A percentile compares a stretch with the other conserved stretches of the same genome.
phyloP scores from a whole-genome alignment of 2,888 invertebrate species.

The Phytoseiulus persimilis region DNA sequence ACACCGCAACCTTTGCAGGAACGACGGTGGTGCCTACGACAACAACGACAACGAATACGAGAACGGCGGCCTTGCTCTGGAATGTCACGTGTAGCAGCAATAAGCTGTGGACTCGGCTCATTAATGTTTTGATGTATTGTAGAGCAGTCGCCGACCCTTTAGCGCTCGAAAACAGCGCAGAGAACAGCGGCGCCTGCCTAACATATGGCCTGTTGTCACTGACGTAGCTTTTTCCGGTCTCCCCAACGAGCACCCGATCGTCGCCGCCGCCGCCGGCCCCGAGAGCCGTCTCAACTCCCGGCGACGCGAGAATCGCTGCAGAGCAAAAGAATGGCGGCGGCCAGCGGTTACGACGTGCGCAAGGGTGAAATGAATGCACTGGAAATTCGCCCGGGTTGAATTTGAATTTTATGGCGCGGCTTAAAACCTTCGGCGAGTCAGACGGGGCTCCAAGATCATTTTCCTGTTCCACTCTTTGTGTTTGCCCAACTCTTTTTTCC shows the following conservation, averaged over 20 bases:
- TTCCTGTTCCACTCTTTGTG: conserved; percentile 5
- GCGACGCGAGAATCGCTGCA: neutral
- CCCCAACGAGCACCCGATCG: neutral
- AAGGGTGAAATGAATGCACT: neutral
- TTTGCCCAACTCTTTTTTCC: neutral
- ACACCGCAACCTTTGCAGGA: too few species aligned
- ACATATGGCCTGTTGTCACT: neutral
- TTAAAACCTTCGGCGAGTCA: neutral
- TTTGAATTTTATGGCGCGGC: conserved; percentile 5
- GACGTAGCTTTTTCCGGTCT: neutral
- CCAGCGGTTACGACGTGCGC: neutral
- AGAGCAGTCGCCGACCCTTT: neutral
- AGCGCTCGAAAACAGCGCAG: neutral
- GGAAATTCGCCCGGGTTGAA: neutral
- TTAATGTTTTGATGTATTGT: neutral
- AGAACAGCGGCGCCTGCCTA: neutral
- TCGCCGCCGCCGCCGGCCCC: neutral
- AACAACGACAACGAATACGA: neutral
- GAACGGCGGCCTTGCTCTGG: neutral
- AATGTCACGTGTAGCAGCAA: neutral
- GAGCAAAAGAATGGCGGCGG: neutral
- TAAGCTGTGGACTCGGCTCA: neutral
- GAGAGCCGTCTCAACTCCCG: neutral
- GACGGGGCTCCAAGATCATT: neutral
- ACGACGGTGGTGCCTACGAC: too few species aligned